Conservation (phyloP, 2,888 invertebrate genomes). For the Drosophila macrospina region DNA sequence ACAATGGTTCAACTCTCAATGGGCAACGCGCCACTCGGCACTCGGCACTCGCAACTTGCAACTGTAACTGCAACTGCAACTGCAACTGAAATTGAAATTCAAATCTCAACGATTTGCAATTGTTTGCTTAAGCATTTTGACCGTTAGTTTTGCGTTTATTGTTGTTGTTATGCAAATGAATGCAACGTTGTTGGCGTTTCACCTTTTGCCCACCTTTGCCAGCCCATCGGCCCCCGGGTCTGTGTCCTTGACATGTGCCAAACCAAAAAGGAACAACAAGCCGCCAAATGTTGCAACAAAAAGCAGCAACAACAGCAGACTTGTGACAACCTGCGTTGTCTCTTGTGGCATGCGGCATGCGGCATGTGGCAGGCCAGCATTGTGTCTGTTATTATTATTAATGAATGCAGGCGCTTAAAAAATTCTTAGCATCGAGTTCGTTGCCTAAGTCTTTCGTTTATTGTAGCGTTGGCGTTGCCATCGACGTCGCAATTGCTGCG, state of each 20-base stretch:
- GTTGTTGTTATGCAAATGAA: conserved; percentile 63
- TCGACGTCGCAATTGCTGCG: conserved; percentile 45
- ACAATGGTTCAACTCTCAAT: conserved; percentile 19
- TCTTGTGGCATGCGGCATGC: conserved; percentile 10
- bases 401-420: conserved; percentile 39
- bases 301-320: neutral
- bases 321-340: conserved; percentile 37
- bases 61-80: conserved; percentile 9
- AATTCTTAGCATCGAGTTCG: conserved; percentile 50
- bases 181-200: conserved; percentile 33
- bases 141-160: conserved; percentile 36
- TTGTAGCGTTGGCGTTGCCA: conserved; percentile 55
- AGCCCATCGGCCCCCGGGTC: conserved; percentile 34
- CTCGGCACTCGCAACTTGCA: neutral
- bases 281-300: conserved; percentile 26
- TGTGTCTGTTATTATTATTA: conserved; percentile 13
- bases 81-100: conserved; percentile 5
- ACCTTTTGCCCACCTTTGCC: conserved; percentile 47
- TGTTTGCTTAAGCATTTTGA: conserved; percentile 61
- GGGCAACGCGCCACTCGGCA: neutral
- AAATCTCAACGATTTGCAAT: conserved; percentile 47
- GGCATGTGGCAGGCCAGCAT: conserved; percentile 2
- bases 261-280: conserved; percentile 15
- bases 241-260: conserved; percentile 62
- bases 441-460: conserved; percentile 48